Evolutionary conservation across 64 coral and sea anemone genomes (phyloP).

Genomic region (Catalaphyllia jardinei): DNA sequence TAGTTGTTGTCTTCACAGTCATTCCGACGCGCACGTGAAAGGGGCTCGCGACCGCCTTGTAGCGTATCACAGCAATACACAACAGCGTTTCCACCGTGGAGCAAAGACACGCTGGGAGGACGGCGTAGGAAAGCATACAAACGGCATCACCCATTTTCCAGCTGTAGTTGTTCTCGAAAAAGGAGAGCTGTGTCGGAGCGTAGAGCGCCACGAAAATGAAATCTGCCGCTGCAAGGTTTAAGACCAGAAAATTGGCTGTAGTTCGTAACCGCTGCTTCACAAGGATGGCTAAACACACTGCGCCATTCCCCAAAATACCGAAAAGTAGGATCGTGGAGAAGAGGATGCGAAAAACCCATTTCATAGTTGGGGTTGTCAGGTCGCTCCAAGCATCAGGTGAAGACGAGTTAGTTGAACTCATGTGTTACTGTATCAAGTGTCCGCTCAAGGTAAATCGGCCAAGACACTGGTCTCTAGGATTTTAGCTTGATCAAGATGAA

Average conservation of each 20-base stretch:
- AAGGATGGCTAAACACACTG: not conserved
- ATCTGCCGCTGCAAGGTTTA: conserved; percentile 19
- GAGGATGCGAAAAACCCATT: conserved; percentile 8
- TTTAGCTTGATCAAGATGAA: not conserved
- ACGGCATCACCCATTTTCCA: conserved; percentile 72
- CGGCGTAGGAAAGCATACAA: conserved; percentile 67
- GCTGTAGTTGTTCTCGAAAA: conserved; percentile 50
- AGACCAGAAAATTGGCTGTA: not conserved
- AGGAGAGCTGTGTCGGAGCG: conserved; percentile 18
- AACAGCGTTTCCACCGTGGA: conserved; percentile 72
- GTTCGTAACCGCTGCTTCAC: not conserved
- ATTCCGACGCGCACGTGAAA: conserved; percentile 57
- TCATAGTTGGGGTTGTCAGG: conserved; percentile 22
- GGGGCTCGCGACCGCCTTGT: conserved; percentile 62
- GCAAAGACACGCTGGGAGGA: conserved; percentile 70
- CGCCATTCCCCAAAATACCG: conserved; percentile 10
- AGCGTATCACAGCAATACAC: conserved; percentile 71
- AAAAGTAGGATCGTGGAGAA: conserved; percentile 16
- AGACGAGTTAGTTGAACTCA: not conserved
- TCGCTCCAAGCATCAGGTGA: conserved; percentile 21
- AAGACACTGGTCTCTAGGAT: not conserved
- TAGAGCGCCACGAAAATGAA: conserved; percentile 16
- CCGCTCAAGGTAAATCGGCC: not conserved
- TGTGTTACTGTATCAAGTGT: not conserved
- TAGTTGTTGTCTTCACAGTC: conserved; percentile 36